These are phyloP conservation scores for Lepus townsendii DNA, from an alignment of 2,797 vertebrate species.

Conservation along the genomic window DNA sequence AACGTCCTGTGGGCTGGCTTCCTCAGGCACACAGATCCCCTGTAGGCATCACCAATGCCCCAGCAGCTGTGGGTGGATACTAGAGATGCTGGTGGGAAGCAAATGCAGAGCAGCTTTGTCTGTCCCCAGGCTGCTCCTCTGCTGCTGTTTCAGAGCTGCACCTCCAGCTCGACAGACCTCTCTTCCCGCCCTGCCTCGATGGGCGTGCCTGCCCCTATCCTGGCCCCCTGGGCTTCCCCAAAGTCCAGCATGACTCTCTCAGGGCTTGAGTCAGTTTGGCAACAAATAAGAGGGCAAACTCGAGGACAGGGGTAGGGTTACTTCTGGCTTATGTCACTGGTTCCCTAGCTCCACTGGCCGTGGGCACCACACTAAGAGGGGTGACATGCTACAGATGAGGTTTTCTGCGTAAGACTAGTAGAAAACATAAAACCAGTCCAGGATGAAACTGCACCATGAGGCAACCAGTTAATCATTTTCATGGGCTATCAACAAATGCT, in stretches of 20 bases:
- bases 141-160: background rate
- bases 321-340: conserved; percentile 52
- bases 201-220: background rate
- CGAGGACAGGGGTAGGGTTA: conserved; percentile 59
- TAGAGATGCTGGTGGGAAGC: conserved; percentile 5
- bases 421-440: background rate
- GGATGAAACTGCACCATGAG: background rate
- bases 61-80: background rate
- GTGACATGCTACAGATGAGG: background rate
- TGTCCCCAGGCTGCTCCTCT: background rate
- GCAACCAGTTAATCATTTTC: background rate
- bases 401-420: background rate
- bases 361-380: conserved; percentile 53
- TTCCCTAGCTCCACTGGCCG: conserved; percentile 48
- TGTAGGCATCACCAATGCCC: background rate
- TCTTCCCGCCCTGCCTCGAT: background rate
- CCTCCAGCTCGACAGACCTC: conserved; percentile 68
- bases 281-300: conserved; percentile 70
- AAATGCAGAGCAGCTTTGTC: background rate
- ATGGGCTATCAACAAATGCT: background rate
- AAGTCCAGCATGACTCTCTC: conserved; percentile 65
- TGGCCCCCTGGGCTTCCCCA: conserved; percentile 42
- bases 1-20: conserved; percentile 36
- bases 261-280: conserved; percentile 67
- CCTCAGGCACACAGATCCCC: background rate